Evolutionary conservation across 2,113 vertebrate genomes (phyloP).

Genomic region (Symphodus melops): DNA sequence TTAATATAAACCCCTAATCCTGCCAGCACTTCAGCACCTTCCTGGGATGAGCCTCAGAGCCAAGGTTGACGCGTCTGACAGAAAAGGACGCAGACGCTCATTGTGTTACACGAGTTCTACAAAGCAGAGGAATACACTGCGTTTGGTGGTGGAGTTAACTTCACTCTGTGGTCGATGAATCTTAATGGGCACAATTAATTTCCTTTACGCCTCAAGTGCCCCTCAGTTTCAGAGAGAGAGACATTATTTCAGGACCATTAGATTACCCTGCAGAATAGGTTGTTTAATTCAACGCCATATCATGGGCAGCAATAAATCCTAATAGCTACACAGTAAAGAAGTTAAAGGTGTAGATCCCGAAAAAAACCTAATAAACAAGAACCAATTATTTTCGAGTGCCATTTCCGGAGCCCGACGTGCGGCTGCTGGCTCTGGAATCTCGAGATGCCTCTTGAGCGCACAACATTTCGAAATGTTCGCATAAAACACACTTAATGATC

Average conservation of each 20-base stretch:
- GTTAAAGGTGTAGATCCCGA: conserved; percentile 67
- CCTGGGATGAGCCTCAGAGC: conserved; percentile 22
- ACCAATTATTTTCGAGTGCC: conserved; percentile 75
- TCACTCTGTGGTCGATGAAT: conserved; percentile 74
- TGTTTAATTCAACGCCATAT: conserved; percentile 73
- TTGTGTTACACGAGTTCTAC: conserved; percentile 41
- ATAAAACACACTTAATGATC: conserved; percentile 57
- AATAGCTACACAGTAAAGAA: conserved; percentile 70
- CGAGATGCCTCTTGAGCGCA: conserved; percentile 27
- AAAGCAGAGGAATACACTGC: conserved; percentile 49
- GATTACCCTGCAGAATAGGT: conserved; percentile 69
- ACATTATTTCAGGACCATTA: conserved; percentile 81
- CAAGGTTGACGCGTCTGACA: conserved; percentile 67
- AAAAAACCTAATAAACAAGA: conserved; percentile 74
- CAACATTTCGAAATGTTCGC: conserved; percentile 41
- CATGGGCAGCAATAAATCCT: conserved; percentile 69
- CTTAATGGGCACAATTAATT: conserved; percentile 82
- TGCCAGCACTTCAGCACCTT: conserved; percentile 12
- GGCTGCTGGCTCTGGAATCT: conserved; percentile 33
- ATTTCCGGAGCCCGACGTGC: conserved; percentile 31
- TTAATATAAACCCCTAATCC: conserved; percentile 55
- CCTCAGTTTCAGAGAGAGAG: conserved; percentile 68
- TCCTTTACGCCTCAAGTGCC: conserved; percentile 73
- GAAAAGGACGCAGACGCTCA: conserved; percentile 53
- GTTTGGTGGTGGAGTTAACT: conserved; percentile 58